These are phyloP conservation scores for Macropis europaea DNA, from an alignment of 2,888 invertebrate genomes.

Conservation along the genomic window DNA sequence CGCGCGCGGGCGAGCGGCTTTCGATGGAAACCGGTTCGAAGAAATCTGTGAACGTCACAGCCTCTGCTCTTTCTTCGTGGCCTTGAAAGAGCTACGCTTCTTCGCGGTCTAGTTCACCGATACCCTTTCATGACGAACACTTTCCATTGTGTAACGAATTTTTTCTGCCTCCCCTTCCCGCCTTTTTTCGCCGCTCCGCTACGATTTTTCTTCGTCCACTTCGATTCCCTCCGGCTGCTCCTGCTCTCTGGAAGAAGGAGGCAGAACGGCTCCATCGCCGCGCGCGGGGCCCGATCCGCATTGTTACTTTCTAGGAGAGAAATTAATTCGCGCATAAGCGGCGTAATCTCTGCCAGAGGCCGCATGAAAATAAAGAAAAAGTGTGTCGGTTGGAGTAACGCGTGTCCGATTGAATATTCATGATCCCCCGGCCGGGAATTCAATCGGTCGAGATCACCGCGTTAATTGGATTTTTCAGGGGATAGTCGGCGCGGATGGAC, in stretches of 20 bases:
- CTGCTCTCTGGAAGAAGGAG: neutral
- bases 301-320: slow-evolving; percentile 51
- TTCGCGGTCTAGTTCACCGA: slow-evolving; percentile 78
- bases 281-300: slow-evolving; percentile 37
- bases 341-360: slow-evolving; percentile 24
- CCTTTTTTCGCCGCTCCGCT: slow-evolving; percentile 11
- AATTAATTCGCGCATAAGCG: slow-evolving; percentile 41
- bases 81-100: slow-evolving; percentile 75
- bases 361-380: slow-evolving; percentile 41
- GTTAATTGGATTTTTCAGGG: neutral
- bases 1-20: slow-evolving; percentile 15
- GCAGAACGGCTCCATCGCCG: neutral
- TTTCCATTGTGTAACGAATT: slow-evolving; percentile 79
- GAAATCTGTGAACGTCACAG: slow-evolving; percentile 68
- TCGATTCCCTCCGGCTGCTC: neutral
- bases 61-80: slow-evolving; percentile 71
- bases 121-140: slow-evolving; percentile 76
- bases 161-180: slow-evolving; percentile 53
- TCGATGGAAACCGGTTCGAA: slow-evolving; percentile 68
- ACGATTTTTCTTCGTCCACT: neutral
- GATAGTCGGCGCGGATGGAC: neutral
- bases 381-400: slow-evolving; percentile 38
- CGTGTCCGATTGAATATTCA: slow-evolving; percentile 29
- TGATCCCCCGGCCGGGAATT: too few relatives aligned
- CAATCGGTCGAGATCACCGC: too few relatives aligned